Conservation (phyloP, 2,797 vertebrate species). For the Urocyon cinereoargenteus region DNA sequence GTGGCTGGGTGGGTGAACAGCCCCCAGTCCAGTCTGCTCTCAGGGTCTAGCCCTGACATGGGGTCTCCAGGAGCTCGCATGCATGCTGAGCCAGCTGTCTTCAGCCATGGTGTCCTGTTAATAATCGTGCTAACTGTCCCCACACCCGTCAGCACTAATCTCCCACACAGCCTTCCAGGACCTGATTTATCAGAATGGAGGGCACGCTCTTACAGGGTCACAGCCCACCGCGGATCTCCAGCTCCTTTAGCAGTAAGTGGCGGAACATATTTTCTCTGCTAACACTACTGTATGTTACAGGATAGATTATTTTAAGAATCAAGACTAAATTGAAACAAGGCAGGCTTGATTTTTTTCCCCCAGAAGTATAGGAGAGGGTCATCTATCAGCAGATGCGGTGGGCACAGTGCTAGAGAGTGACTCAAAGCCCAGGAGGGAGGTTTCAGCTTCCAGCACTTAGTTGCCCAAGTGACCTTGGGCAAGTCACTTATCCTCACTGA, state of each 20-base stretch:
- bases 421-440: background rate
- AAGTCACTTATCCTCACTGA: constrained; percentile 22
- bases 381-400: constrained; percentile 4
- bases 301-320: constrained; percentile 82
- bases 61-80: background rate
- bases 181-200: constrained; percentile 81
- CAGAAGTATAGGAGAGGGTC: constrained; percentile 26
- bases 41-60: background rate
- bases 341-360: constrained; percentile 56
- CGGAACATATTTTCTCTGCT: constrained; percentile 83
- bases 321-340: constrained; percentile 80
- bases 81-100: background rate
- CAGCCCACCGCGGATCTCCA: constrained; percentile 54
- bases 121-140: constrained; percentile 48
- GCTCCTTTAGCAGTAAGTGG: constrained; percentile 71
- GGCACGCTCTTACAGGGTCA: constrained; percentile 77
- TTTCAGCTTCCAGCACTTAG: background rate
- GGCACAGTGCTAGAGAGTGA: background rate
- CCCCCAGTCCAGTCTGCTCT: background rate
- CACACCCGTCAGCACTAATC: constrained; percentile 55
- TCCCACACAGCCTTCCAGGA: constrained; percentile 32
- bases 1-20: background rate
- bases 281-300: constrained; percentile 78
- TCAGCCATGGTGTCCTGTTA: constrained; percentile 35
- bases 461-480: constrained; percentile 57